Evolutionary conservation across 92 coral and sea anemone species (phyloP), one percentile per base, ranked within the genome.

Genomic region (Phymanthus crucifer): DNA sequence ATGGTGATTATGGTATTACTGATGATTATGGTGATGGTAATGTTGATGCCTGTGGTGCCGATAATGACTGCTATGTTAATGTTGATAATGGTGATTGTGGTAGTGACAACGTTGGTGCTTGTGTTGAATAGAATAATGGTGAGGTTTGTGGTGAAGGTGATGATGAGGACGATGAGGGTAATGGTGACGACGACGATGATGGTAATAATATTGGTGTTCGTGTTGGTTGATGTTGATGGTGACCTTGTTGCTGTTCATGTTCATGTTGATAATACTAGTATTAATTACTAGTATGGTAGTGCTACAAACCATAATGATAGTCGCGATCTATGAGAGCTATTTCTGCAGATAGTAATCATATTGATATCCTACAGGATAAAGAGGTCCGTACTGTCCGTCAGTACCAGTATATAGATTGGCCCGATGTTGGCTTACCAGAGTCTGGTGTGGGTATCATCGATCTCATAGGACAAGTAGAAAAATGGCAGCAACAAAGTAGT

Each of bases 401-500:
- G 71, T 86, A 88, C 48, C 97, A 95, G 80, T 95, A 89, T 82
- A 85, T 85, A 0, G 96, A 85, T 21, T 95, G 99, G 99, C 91
- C 92, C 0, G 98, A 95, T 57, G 72, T 76, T 50, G 93, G 92
- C 16, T 79, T 93, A 9, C 99, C 99, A 58, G 95, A 88, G 81
- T 93, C 94, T 46, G 93, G 96, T 46, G 90, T 94, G 11, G 94
- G 95, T 29, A 73, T 95, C 29, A 83, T 95, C 33, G 94, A 93
- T 71, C 90, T 93, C 47, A 89, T 95, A 27, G 93, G 93, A 45
- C 98, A 95, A 74, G 87, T 95, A 35, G 90, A 93, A 87, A 95
- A 93, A 73, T 90, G 97, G 94, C 98, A 95, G 70, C 97, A 93
- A 70, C 94, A 93, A 74, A 95, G 96, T 47, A 91, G 97, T 76